A percentile compares a stretch with the other conserved stretches of the same genome.
These are phyloP conservation scores for Melanerpes formicivorus DNA, from an alignment of 2,113 vertebrate species.

Conservation along the genomic window DNA sequence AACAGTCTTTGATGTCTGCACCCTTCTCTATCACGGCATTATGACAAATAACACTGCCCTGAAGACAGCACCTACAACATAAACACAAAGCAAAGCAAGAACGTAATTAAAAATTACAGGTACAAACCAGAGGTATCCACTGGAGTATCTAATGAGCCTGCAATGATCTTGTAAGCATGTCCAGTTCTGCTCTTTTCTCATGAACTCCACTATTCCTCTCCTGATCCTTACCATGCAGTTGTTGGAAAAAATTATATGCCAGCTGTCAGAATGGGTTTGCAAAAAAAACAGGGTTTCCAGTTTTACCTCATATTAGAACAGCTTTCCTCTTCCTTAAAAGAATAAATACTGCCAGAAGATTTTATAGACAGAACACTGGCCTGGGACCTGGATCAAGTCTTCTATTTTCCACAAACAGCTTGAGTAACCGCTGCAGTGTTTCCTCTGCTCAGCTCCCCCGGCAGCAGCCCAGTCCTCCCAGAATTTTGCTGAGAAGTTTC, in stretches of 20 bases:
- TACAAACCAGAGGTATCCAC: neutral
- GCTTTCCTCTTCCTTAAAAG: slow-evolving; percentile 19
- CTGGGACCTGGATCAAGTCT: neutral
- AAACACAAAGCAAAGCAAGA: slow-evolving; percentile 25
- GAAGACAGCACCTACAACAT: slow-evolving; percentile 87
- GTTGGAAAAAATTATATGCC: slow-evolving; percentile 10
- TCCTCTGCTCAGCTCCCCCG: neutral
- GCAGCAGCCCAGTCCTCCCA: neutral
- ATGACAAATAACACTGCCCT: slow-evolving; percentile 93
- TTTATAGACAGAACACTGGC: neutral
- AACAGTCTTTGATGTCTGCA: slow-evolving; percentile 93
- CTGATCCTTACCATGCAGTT: neutral
- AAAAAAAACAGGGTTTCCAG: neutral
- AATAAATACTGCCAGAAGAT: slow-evolving; percentile 16
- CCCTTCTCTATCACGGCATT: slow-evolving; percentile 89
- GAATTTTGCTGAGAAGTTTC: neutral
- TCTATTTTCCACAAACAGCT: neutral
- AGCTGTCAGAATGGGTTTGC: slow-evolving; percentile 12
- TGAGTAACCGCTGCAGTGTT: neutral
- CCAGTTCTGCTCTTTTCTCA: neutral
- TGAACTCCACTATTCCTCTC: neutral
- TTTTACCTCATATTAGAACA: slow-evolving; percentile 30
- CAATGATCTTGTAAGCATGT: neutral
- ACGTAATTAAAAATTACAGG: neutral
- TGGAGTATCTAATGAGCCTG: neutral